Evolutionary conservation across 2,888 invertebrate genomes (phyloP), one percentile per base, ranked within the genome.

Genomic region (Isotomurus palustris): DNA sequence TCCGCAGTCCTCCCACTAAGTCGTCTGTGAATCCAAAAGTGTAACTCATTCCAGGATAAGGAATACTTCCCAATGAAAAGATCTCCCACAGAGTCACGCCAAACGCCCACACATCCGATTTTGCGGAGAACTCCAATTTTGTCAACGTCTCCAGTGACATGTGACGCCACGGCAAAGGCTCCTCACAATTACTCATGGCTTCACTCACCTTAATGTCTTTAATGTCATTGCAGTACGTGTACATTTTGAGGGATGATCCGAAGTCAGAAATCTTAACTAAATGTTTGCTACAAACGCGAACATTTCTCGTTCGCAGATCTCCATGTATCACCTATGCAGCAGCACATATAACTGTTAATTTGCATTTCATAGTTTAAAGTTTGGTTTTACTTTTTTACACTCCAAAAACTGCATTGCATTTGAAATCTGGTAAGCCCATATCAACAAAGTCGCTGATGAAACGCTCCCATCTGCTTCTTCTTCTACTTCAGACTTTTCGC

Each of bases 41-140:
- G 17, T 28, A 51, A 8, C 27, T 17, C 10, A 51, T 19, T 17
- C 51, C 51, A 10, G 40, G 28, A 40, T 40, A 51, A 1, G 51
- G 51, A 2, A 40, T 38, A 28, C 40, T 41, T 2, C 19, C 51
- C 2, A 51, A 28, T 0, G 40, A 32, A 40, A 40, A 51, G 25
- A 51, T 51, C 27, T 51, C 51, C 40, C 40, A 51, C 1, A 51
- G 1, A 2, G 41, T 51, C 10, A 51, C 40, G 8, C 51, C 51
- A 19, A 51, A 51, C 4, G 51, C 25, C 51, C 51, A 51, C 2
- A 51, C 3, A 22, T 51, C 51, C 6, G 51, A 51, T 19, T 51
- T 6, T 3, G 38, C 12, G 3, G 51, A 51, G 29, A 51, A 51
- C 19, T 17, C 19, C 19, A 51, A 14, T 12, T 51, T 41, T 12